Evolutionary conservation across 2,888 invertebrate genomes (phyloP).

Genomic region (Tenthredo amoena): DNA sequence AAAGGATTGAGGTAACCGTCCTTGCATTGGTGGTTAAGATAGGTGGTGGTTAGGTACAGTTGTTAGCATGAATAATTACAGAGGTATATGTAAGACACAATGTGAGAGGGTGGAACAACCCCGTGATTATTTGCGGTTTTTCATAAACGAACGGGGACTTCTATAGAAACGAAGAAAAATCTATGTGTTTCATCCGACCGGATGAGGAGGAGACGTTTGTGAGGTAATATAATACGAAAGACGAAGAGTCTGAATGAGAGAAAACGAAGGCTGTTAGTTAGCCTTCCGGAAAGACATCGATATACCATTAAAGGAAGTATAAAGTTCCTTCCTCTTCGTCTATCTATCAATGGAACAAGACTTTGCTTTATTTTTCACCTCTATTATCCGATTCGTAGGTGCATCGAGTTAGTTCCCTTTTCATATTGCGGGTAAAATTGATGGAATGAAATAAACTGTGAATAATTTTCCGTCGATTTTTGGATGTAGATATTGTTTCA

Average conservation of each 20-base stretch:
- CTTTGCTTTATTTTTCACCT: neutral
- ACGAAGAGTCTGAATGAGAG: neutral
- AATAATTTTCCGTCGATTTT: neutral
- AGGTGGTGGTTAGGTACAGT: neutral
- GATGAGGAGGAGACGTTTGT: neutral
- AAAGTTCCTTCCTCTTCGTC: neutral
- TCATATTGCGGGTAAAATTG: neutral
- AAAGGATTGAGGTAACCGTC: neutral
- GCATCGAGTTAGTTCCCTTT: neutral
- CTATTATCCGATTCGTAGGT: neutral
- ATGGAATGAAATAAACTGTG: neutral
- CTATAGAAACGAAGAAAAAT: no score
- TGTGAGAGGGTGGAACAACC: neutral
- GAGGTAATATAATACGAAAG: neutral
- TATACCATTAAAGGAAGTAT: slow-evolving; percentile 1
- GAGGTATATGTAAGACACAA: neutral
- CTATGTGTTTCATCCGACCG: neutral
- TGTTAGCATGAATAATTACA: neutral
- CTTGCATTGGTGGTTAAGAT: no score
- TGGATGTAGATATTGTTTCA: neutral
- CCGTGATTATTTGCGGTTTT: no score
- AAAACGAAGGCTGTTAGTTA: neutral
- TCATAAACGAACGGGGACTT: no score
- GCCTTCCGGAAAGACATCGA: neutral
- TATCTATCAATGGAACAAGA: neutral